These are phyloP conservation scores for Drosophila busckii DNA, from an alignment of 1,140 invertebrate genomes.

Conservation along the genomic window DNA sequence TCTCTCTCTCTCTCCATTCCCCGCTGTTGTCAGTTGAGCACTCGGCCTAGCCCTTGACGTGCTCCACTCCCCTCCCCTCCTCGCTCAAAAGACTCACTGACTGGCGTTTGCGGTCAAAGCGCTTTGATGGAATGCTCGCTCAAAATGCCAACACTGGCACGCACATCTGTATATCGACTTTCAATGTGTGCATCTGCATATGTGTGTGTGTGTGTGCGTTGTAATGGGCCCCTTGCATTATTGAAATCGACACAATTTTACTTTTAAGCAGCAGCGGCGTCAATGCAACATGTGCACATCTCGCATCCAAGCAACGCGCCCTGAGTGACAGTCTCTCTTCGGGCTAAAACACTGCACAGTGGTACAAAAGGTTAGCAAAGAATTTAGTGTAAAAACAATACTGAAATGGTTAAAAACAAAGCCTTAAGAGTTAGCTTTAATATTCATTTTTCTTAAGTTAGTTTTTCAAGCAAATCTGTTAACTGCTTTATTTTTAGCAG, in stretches of 20 bases:
- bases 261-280: slow-evolving; percentile 60
- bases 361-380: not conserved
- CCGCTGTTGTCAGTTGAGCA: not conserved
- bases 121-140: slow-evolving; percentile 70
- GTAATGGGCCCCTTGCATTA: slow-evolving; percentile 73
- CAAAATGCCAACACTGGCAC: slow-evolving; percentile 59
- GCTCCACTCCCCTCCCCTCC: slow-evolving; percentile 2
- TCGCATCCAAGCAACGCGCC: slow-evolving; percentile 21
- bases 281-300: slow-evolving; percentile 44
- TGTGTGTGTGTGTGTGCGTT: slow-evolving; percentile 21
- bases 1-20: not conserved
- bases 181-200: not conserved
- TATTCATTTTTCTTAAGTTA: too few species aligned
- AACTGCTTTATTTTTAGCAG: too few species aligned
- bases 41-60: not conserved
- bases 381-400: not conserved
- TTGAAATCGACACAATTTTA: slow-evolving; percentile 77
- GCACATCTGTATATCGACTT: slow-evolving; percentile 41
- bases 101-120: slow-evolving; percentile 54
- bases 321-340: slow-evolving; percentile 51
- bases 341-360: slow-evolving; percentile 10
- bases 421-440: too few species aligned
- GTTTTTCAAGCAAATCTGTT: too few species aligned
- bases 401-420: not conserved
- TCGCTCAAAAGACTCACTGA: too few species aligned